Evolutionary conservation across 2,888 invertebrate species (phyloP).

Genomic region (Allolobophora icterica): DNA sequence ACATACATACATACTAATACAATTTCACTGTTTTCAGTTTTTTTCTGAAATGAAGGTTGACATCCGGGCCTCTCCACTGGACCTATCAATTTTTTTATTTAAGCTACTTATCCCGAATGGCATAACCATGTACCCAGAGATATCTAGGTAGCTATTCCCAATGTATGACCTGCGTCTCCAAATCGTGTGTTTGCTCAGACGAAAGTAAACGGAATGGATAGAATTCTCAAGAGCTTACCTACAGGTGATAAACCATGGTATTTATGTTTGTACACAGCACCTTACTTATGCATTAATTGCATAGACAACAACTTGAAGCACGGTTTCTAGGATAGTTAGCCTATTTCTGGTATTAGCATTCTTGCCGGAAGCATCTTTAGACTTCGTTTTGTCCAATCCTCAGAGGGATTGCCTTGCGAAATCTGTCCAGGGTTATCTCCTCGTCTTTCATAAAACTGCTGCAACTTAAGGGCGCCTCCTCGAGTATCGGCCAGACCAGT

Average conservation of each 20-base stretch:
- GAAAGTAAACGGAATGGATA: no score
- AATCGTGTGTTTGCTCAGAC: no score
- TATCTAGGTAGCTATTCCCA: no score
- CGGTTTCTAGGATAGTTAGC: not conserved
- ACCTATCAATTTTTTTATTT: no score
- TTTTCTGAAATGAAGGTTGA: no score
- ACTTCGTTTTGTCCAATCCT: not conserved
- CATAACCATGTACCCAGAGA: no score
- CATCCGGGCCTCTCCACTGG: no score
- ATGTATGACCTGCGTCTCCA: no score
- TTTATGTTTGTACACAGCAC: not conserved
- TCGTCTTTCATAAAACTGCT: not conserved
- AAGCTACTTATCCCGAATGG: no score
- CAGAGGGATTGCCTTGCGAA: not conserved
- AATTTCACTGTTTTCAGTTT: no score
- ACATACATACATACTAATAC: no score
- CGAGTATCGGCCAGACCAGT: not conserved
- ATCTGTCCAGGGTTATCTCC: not conserved
- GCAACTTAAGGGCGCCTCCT: not conserved
- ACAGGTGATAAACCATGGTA: not conserved
- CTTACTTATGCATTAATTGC: not conserved
- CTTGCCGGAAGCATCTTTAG: not conserved
- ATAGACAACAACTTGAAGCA: not conserved
- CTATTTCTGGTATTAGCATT: not conserved
- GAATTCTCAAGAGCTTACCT: not conserved